Conservation (phyloP, 2,797 vertebrate species). For the Clarias platycephalus region DNA sequence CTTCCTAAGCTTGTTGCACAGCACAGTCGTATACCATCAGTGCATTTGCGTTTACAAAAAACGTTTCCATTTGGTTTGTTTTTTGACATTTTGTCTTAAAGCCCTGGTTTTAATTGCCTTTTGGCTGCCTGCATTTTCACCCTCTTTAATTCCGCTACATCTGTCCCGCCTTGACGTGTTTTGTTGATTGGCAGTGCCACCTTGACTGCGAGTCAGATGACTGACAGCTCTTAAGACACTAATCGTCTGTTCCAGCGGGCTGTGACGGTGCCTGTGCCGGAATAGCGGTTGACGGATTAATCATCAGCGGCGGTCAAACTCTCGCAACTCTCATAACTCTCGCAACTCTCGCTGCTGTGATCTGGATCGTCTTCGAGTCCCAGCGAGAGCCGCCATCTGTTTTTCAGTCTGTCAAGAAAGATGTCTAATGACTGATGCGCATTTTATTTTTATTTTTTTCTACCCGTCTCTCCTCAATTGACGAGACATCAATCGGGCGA, state of each 20-base stretch:
- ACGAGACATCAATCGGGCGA: neutral
- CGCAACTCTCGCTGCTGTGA: constrained; percentile 11
- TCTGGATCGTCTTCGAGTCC: constrained; percentile 18
- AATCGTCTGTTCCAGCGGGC: constrained; percentile 23
- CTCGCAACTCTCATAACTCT: constrained; percentile 2
- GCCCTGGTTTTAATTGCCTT: constrained; percentile 24
- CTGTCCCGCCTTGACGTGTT: neutral
- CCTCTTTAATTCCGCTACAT: constrained; percentile 9
- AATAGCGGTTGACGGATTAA: constrained; percentile 24
- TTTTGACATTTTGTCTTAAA: constrained; percentile 22
- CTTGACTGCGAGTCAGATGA: constrained; percentile 28
- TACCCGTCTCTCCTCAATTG: too few relatives aligned
- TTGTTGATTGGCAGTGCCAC: constrained; percentile 25
- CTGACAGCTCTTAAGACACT: constrained; percentile 29
- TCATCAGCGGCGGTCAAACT: constrained; percentile 22
- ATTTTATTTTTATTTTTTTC: neutral
- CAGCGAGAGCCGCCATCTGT: constrained; percentile 33
- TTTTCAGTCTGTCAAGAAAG: constrained; percentile 15
- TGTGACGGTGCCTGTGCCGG: constrained; percentile 8
- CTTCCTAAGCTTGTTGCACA: neutral
- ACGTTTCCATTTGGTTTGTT: constrained; percentile 23
- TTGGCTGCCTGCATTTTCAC: constrained; percentile 2
- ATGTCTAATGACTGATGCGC: constrained; percentile 13
- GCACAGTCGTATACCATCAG: neutral
- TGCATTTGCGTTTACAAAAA: neutral